Evolutionary conservation across 2,113 vertebrate species (phyloP).

Genomic region (Mormyrus iriodes): DNA sequence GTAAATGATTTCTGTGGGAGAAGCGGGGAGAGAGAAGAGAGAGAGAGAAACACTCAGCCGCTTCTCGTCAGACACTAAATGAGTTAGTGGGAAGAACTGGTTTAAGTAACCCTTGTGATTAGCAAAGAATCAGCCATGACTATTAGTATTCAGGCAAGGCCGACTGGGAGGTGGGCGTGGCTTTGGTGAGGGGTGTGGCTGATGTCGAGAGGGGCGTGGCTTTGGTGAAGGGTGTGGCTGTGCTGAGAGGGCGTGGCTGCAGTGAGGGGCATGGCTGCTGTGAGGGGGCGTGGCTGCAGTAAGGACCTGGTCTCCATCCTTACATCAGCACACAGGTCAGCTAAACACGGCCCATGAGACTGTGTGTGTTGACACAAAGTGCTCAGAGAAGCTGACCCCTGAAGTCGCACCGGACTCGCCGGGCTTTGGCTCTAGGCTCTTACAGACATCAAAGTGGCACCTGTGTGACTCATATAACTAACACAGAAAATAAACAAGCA

Average conservation of each 20-base stretch:
- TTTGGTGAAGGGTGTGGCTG: too few relatives aligned
- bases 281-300: not conserved
- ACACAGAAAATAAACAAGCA: not conserved
- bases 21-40: not conserved
- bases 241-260: too few relatives aligned
- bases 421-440: not conserved
- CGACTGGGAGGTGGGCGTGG: too few relatives aligned
- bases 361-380: not conserved
- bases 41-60: not conserved
- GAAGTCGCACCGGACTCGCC: not conserved
- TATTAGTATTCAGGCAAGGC: too few relatives aligned
- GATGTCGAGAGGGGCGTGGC: too few relatives aligned
- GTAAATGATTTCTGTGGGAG: not conserved
- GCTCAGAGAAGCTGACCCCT: not conserved
- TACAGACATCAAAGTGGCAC: not conserved
- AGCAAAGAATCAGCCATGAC: too few relatives aligned
- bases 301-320: not conserved
- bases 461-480: not conserved
- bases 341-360: not conserved
- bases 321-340: not conserved
- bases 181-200: too few relatives aligned
- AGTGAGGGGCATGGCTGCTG: too few relatives aligned
- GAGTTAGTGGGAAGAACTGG: not conserved
- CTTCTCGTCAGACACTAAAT: not conserved
- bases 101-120: too few relatives aligned